These are phyloP conservation scores for Halcyon leucocephala DNA, from an alignment of 2,797 vertebrate genomes.

Conservation along the genomic window DNA sequence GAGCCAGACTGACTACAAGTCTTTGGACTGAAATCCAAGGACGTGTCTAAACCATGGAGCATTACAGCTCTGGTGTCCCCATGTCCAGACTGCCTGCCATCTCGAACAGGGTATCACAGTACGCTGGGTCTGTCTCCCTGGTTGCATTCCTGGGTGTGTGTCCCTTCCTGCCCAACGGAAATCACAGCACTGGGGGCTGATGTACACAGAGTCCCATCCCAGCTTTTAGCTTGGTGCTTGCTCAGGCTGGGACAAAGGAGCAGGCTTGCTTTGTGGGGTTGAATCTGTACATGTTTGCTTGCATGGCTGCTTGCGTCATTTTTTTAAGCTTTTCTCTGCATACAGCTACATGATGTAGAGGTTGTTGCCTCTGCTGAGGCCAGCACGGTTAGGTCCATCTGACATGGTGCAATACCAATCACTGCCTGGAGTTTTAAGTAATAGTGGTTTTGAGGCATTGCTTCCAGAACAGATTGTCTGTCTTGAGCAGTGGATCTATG, in stretches of 20 bases:
- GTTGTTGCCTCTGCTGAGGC: background rate
- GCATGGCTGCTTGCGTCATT: background rate
- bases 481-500: background rate
- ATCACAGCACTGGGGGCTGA: background rate
- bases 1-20: background rate
- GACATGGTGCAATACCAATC: background rate
- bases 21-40: background rate
- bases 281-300: background rate
- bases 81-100: background rate
- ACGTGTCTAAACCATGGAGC: fast-evolving
- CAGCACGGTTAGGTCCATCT: background rate
- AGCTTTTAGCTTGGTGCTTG: background rate
- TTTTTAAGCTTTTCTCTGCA: background rate
- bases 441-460: background rate
- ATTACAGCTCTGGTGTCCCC: background rate
- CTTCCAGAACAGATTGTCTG: background rate
- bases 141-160: background rate
- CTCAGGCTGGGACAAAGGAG: background rate
- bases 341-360: background rate
- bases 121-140: background rate
- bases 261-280: background rate
- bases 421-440: background rate
- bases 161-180: background rate
- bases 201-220: background rate
- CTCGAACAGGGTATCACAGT: background rate